Base-by-base conservation (phyloP, 2,113 vertebrate species). In the Catharus bicknelli region DNA sequence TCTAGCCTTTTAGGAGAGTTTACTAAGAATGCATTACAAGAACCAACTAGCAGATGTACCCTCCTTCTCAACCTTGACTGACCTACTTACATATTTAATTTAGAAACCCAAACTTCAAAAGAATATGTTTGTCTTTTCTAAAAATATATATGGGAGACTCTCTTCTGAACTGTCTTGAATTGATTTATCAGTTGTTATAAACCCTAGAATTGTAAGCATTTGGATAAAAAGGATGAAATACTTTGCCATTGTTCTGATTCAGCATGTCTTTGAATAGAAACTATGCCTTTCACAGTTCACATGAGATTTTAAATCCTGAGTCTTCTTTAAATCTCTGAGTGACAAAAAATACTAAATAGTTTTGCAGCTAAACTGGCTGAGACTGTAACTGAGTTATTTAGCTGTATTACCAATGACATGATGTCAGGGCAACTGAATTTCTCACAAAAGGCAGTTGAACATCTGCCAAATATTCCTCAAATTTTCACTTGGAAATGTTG, bases 11-110 rank as follows among this genome's bases (percentile, higher is more conserved):
- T 87, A 88, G 53, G 32, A 36, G 58, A 83, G 62, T 94, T 93
- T 95, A 95, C 81, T 94, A 90, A 59, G 85, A 87, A 83, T 92
- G 73, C 84, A 84, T 96, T 92, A 83, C 79, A 82, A 92, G 91
- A 94, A 84, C 90, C 74, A 92, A 23, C 89, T 93, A 92, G 83
- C 81, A 95, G 83, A 91, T 89, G 90, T 62, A 92, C 45, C 14
- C 27, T 80, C 68, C 40, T 95, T 78, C 88, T 90, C 78, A 95
- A 18, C 74, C 61, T 80, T 78, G 75, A 80, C 42, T 62, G 74
- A 75, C 85, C 67, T 88, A 95, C 96, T 97, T 97, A 83, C 38
- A 70, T 96, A 90, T 53, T 94, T 94, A 88, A 96, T 95, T 95
- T 96, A 86, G 88, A 81, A 91, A 96, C 90, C 12, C 25, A 85